Base-by-base conservation (phyloP, 2,797 vertebrate genomes). In the Diplodus sargus region DNA sequence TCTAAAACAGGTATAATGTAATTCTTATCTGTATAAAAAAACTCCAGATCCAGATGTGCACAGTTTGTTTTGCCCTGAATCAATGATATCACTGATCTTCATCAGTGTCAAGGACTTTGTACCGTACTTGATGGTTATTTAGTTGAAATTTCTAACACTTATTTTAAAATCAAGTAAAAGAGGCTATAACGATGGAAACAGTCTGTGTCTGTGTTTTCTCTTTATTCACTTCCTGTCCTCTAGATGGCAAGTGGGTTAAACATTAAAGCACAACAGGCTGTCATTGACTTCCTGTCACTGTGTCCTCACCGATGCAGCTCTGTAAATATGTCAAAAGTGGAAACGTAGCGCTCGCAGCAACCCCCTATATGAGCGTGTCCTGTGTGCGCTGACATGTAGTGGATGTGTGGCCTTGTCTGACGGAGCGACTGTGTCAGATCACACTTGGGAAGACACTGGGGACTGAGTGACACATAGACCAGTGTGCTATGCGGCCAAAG, bases 1-100 rank as follows among this genome's bases (percentile, higher is more conserved):
- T 47, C 65, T 70, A 43, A 42, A 70, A 59, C 22, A 82, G 81
- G 51, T 70, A 87, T 47, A 91, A 79, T 88, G 83, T 90, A 89
- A 90, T 91, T 92, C 74, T 59, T 81, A 69, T 87, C 85, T 91
- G 74, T 83, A 78, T 79, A 4, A 74, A 90, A 77, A 77, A 59
- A 52, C 54, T 70, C 16, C 62, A 48, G 12, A 25, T 74, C 16
- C 42, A 34, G 66, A 23, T 76, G 70, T 63, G 61, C 49, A 43
- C 30, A 60, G 16, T 69, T 39, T 51, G 4, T 57, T 66, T 65
- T 69, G 28, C 49, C 34, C 45, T 84, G 75, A 59, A 76, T 66
- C 79, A 83, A 89, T 73, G 6, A 20, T 6, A 81, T 72, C 45
- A 63, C 75, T 88, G 78, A 85, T 87, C 85, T 51, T 74, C 49